These are phyloP conservation scores for Sinhomidia bicolor DNA, from an alignment of 2,888 invertebrate species.

Conservation along the genomic window DNA sequence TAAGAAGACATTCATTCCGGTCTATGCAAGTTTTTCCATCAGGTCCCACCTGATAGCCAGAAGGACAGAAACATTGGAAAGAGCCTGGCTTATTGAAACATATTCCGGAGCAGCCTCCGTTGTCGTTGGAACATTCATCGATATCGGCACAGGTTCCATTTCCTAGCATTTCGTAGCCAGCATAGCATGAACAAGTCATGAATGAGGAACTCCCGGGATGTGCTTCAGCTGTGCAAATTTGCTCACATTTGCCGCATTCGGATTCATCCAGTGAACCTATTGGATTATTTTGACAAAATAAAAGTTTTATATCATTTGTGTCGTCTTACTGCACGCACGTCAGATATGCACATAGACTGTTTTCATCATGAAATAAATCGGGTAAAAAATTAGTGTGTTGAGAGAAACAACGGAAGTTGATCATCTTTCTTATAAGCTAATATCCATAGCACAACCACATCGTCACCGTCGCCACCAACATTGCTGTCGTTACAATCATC, in stretches of 20 bases:
- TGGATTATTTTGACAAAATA: constrained; percentile 1
- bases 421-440: neutral
- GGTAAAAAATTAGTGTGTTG: neutral
- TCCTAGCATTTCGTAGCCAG: constrained; percentile 77
- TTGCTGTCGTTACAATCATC: neutral
- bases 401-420: constrained; percentile 45
- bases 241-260: constrained; percentile 79
- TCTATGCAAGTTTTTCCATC: constrained; percentile 81
- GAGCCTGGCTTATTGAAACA: constrained; percentile 85
- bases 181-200: constrained; percentile 79
- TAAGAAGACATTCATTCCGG: constrained; percentile 85
- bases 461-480: neutral
- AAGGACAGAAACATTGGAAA: constrained; percentile 83
- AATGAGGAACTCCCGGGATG: constrained; percentile 64
- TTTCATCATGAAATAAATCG: neutral
- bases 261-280: constrained; percentile 77
- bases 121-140: constrained; percentile 84
- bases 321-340: neutral
- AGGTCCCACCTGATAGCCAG: constrained; percentile 82
- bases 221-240: constrained; percentile 78
- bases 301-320: neutral
- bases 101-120: constrained; percentile 86
- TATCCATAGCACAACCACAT: neutral
- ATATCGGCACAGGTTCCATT: constrained; percentile 76
- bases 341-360: neutral